phyloP scores from a whole-genome alignment of 2,888 invertebrate genomes.

The Drosophila testacea region DNA sequence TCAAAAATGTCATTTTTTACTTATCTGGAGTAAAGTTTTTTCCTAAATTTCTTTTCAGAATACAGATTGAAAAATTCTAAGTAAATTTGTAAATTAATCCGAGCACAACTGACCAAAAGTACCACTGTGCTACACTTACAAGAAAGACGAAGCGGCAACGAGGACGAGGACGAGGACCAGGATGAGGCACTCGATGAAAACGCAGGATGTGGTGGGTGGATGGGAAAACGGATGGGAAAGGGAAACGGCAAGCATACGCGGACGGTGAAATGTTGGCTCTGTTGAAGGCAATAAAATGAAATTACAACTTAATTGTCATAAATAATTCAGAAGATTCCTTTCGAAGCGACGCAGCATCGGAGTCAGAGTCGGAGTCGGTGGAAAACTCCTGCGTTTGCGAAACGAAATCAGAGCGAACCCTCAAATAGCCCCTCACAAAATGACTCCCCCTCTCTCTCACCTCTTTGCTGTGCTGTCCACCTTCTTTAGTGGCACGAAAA shows the following conservation, averaged over 20 bases:
- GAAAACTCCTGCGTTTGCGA: constrained; percentile 54
- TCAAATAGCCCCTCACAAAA: constrained; percentile 30
- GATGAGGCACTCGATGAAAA: constrained; percentile 8
- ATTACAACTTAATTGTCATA: constrained; percentile 79
- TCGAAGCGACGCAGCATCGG: constrained; percentile 19
- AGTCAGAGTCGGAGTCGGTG: constrained; percentile 21
- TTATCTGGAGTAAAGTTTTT: too few species aligned
- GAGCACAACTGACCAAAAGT: too few species aligned
- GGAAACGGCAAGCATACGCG: constrained; percentile 35
- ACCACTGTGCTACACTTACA: too few species aligned
- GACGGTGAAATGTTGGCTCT: constrained; percentile 67
- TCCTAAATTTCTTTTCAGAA: too few species aligned
- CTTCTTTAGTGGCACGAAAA: constrained; percentile 39
- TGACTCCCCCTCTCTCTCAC: background rate
- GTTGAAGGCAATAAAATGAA: constrained; percentile 74
- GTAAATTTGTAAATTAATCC: too few species aligned
- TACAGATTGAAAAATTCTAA: too few species aligned
- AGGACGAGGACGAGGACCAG: background rate
- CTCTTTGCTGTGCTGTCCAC: constrained; percentile 19
- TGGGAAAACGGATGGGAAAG: background rate
- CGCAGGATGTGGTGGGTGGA: constrained; percentile 2
- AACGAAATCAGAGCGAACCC: constrained; percentile 55
- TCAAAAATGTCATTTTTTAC: too few species aligned
- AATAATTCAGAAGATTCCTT: constrained; percentile 74
- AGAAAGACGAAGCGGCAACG: constrained; percentile 15